These are phyloP conservation scores for Volucella inanis DNA, from an alignment of 2,888 invertebrate species.

Conservation along the genomic window DNA sequence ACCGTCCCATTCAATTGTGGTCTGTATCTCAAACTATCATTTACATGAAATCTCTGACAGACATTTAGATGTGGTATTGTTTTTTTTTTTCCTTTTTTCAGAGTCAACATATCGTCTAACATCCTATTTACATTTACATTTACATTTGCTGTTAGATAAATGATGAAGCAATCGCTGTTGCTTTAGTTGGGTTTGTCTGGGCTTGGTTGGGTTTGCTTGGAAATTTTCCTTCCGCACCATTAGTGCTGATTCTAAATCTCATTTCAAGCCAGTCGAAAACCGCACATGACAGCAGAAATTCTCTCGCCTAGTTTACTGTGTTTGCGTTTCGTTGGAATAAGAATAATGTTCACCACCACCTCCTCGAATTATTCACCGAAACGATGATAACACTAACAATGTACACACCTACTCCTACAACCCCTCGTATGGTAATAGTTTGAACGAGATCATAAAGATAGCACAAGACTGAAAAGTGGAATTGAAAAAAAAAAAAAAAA, in stretches of 20 bases:
- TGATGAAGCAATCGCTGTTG: not conserved
- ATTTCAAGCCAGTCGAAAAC: conserved; percentile 50
- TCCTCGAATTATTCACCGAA: conserved; percentile 41
- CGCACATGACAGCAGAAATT: conserved; percentile 58
- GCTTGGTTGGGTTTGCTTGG: not conserved
- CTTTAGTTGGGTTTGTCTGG: too few species aligned
- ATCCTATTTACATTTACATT: conserved; percentile 57
- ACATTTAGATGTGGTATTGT: too few species aligned
- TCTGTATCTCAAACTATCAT: too few species aligned
- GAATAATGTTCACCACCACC: conserved; percentile 18
- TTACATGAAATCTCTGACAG: too few species aligned
- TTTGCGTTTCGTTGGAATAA: conserved; percentile 14
- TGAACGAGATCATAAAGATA: conserved; percentile 59
- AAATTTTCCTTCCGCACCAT: conserved; percentile 60
- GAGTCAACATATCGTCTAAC: conserved; percentile 22
- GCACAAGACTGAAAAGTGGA: conserved; percentile 30
- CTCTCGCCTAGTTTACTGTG: not conserved
- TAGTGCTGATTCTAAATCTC: conserved; percentile 50
- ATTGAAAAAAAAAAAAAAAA: conserved; percentile 18
- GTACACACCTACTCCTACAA: conserved; percentile 21
- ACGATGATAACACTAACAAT: conserved; percentile 17
- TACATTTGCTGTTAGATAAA: conserved; percentile 11
- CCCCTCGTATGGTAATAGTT: conserved; percentile 44
- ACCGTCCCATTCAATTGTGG: too few species aligned
- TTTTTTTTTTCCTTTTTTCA: not conserved